Conservation (phyloP, 2,888 invertebrate species). For the Agrypnus murinus region DNA sequence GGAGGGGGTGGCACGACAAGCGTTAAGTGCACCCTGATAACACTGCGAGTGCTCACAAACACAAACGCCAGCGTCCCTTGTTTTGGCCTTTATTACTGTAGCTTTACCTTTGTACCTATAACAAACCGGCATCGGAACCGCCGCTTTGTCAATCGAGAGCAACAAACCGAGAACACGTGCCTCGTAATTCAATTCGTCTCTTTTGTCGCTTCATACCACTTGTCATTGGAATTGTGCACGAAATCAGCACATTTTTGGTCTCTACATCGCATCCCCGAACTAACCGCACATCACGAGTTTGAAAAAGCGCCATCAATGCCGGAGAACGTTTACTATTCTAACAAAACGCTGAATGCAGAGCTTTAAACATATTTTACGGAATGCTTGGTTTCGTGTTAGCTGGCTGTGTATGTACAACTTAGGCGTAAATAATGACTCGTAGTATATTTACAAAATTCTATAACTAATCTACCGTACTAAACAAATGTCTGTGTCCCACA, state of each 20-base stretch:
- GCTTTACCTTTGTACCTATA: constrained; percentile 27
- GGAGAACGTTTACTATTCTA: constrained; percentile 20
- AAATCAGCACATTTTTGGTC: constrained; percentile 63
- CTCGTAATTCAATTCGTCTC: constrained; percentile 62
- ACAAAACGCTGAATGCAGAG: constrained; percentile 1
- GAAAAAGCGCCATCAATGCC: constrained; percentile 27
- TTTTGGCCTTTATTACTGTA: neutral
- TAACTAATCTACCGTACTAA: no score
- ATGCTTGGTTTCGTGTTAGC: neutral
- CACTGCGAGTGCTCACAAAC: constrained; percentile 43
- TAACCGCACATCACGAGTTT: constrained; percentile 32
- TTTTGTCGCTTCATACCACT: constrained; percentile 64
- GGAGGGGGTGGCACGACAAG: constrained; percentile 48
- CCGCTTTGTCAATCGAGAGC: constrained; percentile 59
- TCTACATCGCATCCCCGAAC: constrained; percentile 32
- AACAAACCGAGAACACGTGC: constrained; percentile 58
- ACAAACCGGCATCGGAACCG: constrained; percentile 58
- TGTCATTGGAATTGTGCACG: constrained; percentile 63
- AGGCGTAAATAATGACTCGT: no score
- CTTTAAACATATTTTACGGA: neutral
- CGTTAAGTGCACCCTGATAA: constrained; percentile 58
- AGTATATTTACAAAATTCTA: no score
- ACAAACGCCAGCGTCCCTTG: constrained; percentile 21
- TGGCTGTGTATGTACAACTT: no score
- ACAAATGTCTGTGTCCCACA: no score